These are phyloP conservation scores for Gobius niger DNA, from an alignment of 2,113 vertebrate genomes.

Conservation along the genomic window DNA sequence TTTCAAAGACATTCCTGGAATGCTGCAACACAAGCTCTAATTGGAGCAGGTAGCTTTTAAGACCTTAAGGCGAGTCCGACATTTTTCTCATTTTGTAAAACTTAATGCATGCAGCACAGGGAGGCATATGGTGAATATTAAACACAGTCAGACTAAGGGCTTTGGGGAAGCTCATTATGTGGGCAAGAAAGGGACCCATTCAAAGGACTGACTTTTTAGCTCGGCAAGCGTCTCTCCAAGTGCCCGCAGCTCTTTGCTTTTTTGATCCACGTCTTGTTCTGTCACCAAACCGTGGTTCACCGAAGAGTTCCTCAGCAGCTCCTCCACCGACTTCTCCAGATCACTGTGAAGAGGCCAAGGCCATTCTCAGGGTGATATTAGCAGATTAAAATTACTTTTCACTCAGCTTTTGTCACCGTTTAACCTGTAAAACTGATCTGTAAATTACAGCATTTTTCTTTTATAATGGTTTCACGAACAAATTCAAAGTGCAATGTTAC, in stretches of 20 bases:
- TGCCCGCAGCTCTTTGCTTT: conserved; percentile 88
- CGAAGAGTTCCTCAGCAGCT: conserved; percentile 86
- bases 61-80: not conserved
- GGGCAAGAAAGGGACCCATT: not conserved
- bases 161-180: not conserved
- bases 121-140: not conserved
- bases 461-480: too few relatives aligned
- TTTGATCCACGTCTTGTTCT: conserved; percentile 91
- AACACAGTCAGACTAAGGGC: not conserved
- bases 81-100: conserved; percentile 5
- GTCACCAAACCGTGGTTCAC: conserved; percentile 89
- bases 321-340: conserved; percentile 93
- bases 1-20: not conserved
- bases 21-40: not conserved
- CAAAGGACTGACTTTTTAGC: conserved; percentile 85
- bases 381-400: not conserved
- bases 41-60: not conserved
- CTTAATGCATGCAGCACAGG: not conserved
- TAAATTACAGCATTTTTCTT: too few relatives aligned
- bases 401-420: too few relatives aligned
- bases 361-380: not conserved
- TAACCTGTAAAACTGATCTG: too few relatives aligned
- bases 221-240: conserved; percentile 91
- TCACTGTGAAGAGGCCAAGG: conserved; percentile 76
- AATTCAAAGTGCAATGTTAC: too few relatives aligned